These are phyloP conservation scores for Trachelipus rathkii DNA, from an alignment of 1,140 invertebrate species.

Conservation along the genomic window DNA sequence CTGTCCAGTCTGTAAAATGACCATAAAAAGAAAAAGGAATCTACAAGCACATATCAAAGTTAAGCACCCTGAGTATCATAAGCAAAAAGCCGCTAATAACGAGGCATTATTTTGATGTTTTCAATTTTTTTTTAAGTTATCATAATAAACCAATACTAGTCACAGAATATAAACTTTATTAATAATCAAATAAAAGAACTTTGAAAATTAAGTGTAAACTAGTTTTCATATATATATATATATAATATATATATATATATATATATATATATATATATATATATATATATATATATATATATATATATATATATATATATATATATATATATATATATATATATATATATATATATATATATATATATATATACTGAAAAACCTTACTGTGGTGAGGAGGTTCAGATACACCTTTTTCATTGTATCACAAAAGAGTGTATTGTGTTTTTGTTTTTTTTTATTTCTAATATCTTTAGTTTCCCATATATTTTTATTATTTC, in stretches of 20 bases:
- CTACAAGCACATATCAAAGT: conserved; percentile 46
- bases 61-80: conserved; percentile 44
- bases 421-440: too few species aligned
- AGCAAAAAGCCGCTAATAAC: conserved; percentile 39
- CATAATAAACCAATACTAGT: too few species aligned
- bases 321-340: conserved; percentile 1
- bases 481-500: too few species aligned
- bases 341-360: not conserved
- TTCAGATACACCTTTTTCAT: too few species aligned
- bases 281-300: conserved; percentile 13
- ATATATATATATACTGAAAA: too few species aligned
- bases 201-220: too few species aligned
- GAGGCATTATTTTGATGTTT: conserved; percentile 36
- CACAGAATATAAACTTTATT: too few species aligned
- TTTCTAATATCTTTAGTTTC: too few species aligned
- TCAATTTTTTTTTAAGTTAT: too few species aligned
- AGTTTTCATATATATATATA: not conserved
- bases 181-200: too few species aligned
- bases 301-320: conserved; percentile 15
- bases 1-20: conserved; percentile 43
- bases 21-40: conserved; percentile 44
- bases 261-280: not conserved
- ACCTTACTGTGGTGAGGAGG: too few species aligned
- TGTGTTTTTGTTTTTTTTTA: too few species aligned
- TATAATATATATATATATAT: not conserved